phyloP scores from a whole-genome alignment of 2,888 invertebrate species.

The Microdon myrmicae region DNA sequence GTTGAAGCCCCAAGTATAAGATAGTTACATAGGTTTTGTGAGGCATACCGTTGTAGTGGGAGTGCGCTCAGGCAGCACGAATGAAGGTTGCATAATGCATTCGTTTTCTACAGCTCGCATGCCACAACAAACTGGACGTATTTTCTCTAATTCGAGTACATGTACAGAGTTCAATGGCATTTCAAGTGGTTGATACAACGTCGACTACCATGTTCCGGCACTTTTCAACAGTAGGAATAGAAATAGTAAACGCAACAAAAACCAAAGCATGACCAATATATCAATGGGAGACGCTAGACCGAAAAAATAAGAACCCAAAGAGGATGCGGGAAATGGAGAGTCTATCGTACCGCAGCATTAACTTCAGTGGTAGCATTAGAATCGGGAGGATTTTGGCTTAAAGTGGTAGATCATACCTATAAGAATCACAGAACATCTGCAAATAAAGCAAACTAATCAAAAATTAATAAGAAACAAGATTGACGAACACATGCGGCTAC shows the following conservation, averaged over 20 bases:
- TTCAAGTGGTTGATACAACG: conserved; percentile 8
- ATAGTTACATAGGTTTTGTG: too few relatives aligned
- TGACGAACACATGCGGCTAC: conserved; percentile 11
- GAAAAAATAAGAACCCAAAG: conserved; percentile 6
- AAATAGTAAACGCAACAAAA: conserved; percentile 41
- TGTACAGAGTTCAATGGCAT: conserved; percentile 34
- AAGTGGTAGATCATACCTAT: too few relatives aligned
- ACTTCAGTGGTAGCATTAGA: conserved; percentile 39
- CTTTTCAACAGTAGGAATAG: too few relatives aligned
- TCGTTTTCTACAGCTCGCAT: conserved; percentile 25
- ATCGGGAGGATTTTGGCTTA: too few relatives aligned
- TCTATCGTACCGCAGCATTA: too few relatives aligned
- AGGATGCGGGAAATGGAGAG: too few relatives aligned
- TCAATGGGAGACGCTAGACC: conserved; percentile 41
- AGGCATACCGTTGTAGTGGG: conserved; percentile 8
- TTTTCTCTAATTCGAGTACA: too few relatives aligned
- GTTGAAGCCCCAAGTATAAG: too few relatives aligned
- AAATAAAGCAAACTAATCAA: conserved; percentile 34
- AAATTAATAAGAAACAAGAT: conserved; percentile 18
- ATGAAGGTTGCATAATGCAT: conserved; percentile 40
- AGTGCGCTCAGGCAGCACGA: conserved; percentile 33
- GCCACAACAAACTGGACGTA: conserved; percentile 12
- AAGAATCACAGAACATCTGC: too few relatives aligned
- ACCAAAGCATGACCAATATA: conserved; percentile 49
- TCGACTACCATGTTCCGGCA: conserved; percentile 21